A percentile compares a stretch with the other conserved stretches of the same genome.
Evolutionary conservation across 37 sponge, comb jelly and placozoan genomes (phyloP).

Genomic region (Aplysina aerophoba): DNA sequence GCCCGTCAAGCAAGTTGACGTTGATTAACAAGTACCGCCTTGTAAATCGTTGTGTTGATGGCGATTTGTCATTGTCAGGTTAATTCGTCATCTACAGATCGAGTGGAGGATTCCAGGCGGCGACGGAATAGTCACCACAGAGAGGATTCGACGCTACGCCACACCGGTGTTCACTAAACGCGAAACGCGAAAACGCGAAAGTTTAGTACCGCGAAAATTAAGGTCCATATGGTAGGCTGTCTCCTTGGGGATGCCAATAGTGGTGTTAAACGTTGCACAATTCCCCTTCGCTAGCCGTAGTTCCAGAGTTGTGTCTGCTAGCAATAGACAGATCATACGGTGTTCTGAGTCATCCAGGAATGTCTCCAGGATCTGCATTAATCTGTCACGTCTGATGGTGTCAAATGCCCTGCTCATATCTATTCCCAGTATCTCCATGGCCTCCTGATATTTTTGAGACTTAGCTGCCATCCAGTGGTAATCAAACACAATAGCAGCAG

Average conservation of each 20-base stretch:
- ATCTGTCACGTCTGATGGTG: slow-evolving; percentile 36
- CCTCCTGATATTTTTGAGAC: slow-evolving; percentile 17
- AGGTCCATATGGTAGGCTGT: too few species aligned
- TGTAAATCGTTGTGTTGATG: too few species aligned
- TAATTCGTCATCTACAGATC: too few species aligned
- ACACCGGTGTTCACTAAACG: too few species aligned
- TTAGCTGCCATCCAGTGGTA: slow-evolving; percentile 19
- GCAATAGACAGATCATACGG: slow-evolving; percentile 31
- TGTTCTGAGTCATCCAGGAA: slow-evolving; percentile 19
- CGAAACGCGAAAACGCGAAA: too few species aligned
- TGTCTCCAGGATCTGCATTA: slow-evolving; percentile 28
- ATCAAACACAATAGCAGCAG: slow-evolving; percentile 27
- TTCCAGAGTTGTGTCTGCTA: slow-evolving; percentile 21
- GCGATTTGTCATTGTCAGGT: too few species aligned
- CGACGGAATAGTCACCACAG: too few species aligned
- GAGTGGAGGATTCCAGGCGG: too few species aligned
- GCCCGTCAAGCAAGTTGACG: too few species aligned
- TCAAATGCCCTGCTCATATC: slow-evolving; percentile 38
- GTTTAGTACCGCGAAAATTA: too few species aligned
- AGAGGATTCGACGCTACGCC: too few species aligned
- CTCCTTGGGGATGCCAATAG: slow-evolving; percentile 37
- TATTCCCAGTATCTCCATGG: slow-evolving; percentile 31
- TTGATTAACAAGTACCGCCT: too few species aligned
- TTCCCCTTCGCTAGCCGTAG: not conserved
- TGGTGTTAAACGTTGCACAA: slow-evolving; percentile 22